Evolutionary conservation across 2,113 vertebrate species (phyloP), one percentile per base, ranked within the genome.

Genomic region (Melierax canorus): DNA sequence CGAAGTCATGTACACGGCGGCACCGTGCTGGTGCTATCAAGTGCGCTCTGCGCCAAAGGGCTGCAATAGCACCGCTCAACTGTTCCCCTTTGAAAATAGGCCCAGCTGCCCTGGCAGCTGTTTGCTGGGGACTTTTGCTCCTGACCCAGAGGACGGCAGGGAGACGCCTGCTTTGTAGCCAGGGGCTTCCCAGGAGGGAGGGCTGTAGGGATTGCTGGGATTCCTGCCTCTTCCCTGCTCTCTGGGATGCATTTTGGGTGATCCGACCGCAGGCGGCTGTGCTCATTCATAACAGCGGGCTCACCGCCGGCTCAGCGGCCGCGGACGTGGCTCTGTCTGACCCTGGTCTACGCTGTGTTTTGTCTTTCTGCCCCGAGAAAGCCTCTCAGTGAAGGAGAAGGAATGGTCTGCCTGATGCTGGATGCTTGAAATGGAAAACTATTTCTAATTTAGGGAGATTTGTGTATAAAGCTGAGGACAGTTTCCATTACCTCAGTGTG

Each of bases 261-360:
- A 64, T 17, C 2, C 0, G 6, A 23, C 59, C 3, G 7, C 0
- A 0, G 34, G 45, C 0, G 0, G 67, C 53, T 68, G 62, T 27
- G 71, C 63, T 68, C 71, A 43, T 68, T 83, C 72, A 14, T 29
- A 63, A 2, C 0, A 0, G 0, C 2, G 3, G 56, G 53, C 59
- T 68, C 36, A 24, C 18, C 0, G 4, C 58, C 55, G 5, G 20
- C 74, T 34, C 50, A 24, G 24, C 1, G 2, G 46, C 53, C 2
- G 0, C 0, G 2, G 39, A 19, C 0, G 0, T 15, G 75, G 56
- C 22, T 83, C 53, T 34, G 4, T 4, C 48, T 64, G 36, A 62
- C 17, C 18, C 27, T 2, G 6, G 8, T 67, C 79, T 18, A 56
- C 2, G 2, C 9, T 2, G 5, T 1, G 3, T 8, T 68, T 56